Base-by-base conservation (phyloP, 2,797 vertebrate genomes). In the Amazona ochrocephala region DNA sequence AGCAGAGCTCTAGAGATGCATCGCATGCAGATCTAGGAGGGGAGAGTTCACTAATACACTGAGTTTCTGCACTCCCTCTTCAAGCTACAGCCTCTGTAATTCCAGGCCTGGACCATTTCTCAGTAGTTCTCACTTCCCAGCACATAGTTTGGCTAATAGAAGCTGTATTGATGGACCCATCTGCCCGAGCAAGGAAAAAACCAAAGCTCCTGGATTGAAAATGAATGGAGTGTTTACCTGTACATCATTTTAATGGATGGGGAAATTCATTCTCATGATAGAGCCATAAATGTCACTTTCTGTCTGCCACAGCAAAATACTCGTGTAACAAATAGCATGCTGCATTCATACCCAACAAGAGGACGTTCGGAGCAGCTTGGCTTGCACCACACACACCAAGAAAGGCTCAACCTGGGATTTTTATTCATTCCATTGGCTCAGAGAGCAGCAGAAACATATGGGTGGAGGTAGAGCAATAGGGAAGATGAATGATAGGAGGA, bases 181-280 rank as follows among this genome's bases (percentile, higher is more conserved):
- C 95, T 86, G 94, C 67, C 79, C 72, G 66, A 80, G 91, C 84
- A 92, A 79, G 85, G 94, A 82, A 95, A 81, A 90, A 94, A 96
- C 91, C 87, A 91, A 96, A 96, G 82, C 96, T 93, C 94, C 73
- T 89, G 96, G 97, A 97, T 98, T 97, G 97, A 97, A 96, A 97
- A 97, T 98, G 98, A 98, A 98, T 97, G 97, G 95, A 97, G 95
- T 98, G 97, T 97, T 97, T 97, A 98, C 97, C 97, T 97, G 97
- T 97, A 97, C 95, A 97, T 97, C 92, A 80, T 96, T 97, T 97
- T 98, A 98, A 98, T 98, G 97, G 97, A 98, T 97, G 97, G 97
- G 94, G 96, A 98, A 98, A 98, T 98, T 96, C 95, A 98, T 98
- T 98, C 98, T 97, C 97, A 98, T 97, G 97, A 98, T 98, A 97